Evolutionary conservation across 2,113 vertebrate genomes (phyloP).

Genomic region (Lipophrys pholis): DNA sequence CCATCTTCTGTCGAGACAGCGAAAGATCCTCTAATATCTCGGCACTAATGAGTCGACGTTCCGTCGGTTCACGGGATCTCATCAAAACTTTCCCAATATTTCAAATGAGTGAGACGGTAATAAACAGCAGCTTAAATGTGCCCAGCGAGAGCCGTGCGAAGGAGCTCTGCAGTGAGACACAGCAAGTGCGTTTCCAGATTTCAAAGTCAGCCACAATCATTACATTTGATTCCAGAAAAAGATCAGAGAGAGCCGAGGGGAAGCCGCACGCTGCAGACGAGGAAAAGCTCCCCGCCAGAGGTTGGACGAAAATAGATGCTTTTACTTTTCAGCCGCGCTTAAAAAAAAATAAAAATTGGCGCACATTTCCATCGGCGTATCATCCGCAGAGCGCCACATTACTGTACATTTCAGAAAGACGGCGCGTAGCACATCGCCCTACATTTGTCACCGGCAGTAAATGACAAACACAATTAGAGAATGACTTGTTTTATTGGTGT

Average conservation of each 20-base stretch:
- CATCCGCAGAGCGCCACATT: background rate
- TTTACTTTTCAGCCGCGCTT: constrained; percentile 39
- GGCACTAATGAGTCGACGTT: background rate
- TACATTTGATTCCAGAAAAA: constrained; percentile 80
- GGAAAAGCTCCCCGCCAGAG: constrained; percentile 66
- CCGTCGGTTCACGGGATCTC: background rate
- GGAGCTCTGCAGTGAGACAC: constrained; percentile 47
- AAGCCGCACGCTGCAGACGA: constrained; percentile 63
- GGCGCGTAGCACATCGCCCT: constrained; percentile 13
- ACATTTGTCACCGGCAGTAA: constrained; percentile 36
- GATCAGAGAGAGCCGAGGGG: constrained; percentile 67
- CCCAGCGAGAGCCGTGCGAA: constrained; percentile 51
- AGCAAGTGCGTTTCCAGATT: constrained; percentile 71
- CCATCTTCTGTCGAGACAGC: background rate
- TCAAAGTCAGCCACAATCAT: constrained; percentile 78
- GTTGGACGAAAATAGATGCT: constrained; percentile 54
- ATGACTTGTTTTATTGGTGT: constrained; percentile 60
- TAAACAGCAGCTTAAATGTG: constrained; percentile 18
- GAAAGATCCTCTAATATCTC: background rate
- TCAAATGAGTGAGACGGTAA: constrained; percentile 15
- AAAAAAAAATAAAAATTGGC: constrained; percentile 26
- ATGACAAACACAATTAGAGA: constrained; percentile 56
- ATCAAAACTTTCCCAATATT: constrained; percentile 1
- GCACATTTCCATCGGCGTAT: constrained; percentile 29
- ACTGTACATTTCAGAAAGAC: constrained; percentile 4